These are phyloP conservation scores for Apteryx mantelli DNA, from an alignment of 2,113 vertebrate genomes.

Conservation along the genomic window DNA sequence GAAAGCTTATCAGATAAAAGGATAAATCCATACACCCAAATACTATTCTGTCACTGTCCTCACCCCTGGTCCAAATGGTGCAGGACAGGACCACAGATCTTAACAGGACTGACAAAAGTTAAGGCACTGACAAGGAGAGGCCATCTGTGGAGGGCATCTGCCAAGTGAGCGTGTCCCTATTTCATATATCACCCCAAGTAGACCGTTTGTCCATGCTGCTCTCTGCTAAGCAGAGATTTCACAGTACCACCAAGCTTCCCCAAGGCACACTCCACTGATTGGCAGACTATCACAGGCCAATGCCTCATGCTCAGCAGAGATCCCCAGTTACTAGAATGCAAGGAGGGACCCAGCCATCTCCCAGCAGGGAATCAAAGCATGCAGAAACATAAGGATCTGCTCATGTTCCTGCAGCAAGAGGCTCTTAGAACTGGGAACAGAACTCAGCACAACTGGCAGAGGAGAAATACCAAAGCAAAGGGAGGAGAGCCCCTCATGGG, in stretches of 20 bases:
- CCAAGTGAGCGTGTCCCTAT: not conserved
- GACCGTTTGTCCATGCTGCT: not conserved
- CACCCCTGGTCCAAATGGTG: not conserved
- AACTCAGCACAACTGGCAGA: not conserved
- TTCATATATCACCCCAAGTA: not conserved
- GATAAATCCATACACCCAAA: not conserved
- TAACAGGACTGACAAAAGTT: not conserved
- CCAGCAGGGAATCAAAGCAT: not conserved
- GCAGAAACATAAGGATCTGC: not conserved
- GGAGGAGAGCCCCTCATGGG: not conserved
- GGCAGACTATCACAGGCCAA: not conserved
- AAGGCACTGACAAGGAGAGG: not conserved
- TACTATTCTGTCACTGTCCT: not conserved
- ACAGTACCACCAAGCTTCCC: not conserved
- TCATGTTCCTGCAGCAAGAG: not conserved
- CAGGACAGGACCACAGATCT: not conserved
- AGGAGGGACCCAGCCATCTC: not conserved
- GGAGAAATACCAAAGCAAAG: not conserved
- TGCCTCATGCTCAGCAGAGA: not conserved
- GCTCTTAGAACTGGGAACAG: not conserved
- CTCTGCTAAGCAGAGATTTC: not conserved
- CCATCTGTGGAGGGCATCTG: not conserved
- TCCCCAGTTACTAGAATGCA: not conserved
- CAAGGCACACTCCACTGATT: fast-evolving
- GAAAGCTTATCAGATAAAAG: not conserved